Evolutionary conservation across 2,888 invertebrate genomes (phyloP).

Genomic region (Imbricaverruca yamaguchii): DNA sequence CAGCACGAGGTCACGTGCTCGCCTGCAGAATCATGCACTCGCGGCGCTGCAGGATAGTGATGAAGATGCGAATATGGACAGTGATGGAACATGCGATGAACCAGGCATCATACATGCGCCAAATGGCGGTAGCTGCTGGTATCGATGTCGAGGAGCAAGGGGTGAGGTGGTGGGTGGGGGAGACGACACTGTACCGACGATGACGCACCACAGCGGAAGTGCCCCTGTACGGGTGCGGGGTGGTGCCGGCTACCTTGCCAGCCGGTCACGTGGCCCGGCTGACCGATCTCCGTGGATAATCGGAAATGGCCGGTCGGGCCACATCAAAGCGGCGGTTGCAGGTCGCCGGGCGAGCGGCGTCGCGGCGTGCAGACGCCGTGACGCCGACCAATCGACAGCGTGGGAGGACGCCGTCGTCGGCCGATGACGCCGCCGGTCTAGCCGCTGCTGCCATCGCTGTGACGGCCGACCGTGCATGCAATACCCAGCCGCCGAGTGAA

Average conservation of each 20-base stretch:
- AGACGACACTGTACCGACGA: too few relatives aligned
- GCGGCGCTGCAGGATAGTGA: too few relatives aligned
- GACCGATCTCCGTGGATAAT: constrained; percentile 10
- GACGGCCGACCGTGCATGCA: too few relatives aligned
- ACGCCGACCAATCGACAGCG: background rate
- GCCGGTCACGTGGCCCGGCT: background rate
- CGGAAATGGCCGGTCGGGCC: constrained; percentile 7
- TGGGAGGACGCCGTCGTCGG: background rate
- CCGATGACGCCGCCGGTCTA: too few relatives aligned
- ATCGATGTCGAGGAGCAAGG: background rate
- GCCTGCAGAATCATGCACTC: too few relatives aligned
- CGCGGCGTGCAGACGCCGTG: background rate
- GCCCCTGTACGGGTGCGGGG: background rate
- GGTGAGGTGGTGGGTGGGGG: background rate
- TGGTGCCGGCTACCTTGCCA: background rate
- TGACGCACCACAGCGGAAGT: too few relatives aligned
- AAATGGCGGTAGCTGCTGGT: background rate
- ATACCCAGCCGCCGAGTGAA: too few relatives aligned
- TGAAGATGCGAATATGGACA: too few relatives aligned
- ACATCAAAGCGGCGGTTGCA: background rate
- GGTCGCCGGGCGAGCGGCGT: background rate
- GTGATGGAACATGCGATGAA: too few relatives aligned
- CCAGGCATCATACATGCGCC: background rate
- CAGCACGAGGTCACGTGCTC: too few relatives aligned
- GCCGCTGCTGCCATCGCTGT: too few relatives aligned